Base-by-base conservation (phyloP, 2,888 invertebrate species). In the Aleiodes alternator region DNA sequence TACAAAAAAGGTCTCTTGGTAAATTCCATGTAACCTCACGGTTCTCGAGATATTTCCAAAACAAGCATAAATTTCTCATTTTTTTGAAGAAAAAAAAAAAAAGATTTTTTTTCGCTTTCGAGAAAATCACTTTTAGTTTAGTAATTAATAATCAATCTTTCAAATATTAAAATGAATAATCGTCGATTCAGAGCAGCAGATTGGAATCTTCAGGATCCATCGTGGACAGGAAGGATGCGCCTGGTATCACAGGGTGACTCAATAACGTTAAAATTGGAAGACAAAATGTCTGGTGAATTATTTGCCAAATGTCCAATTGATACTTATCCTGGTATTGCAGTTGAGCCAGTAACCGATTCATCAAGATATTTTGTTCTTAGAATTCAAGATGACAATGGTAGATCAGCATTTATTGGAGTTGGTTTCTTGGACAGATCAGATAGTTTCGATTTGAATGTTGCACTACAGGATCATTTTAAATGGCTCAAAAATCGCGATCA, bases 381-480 rank as follows among this genome's bases (percentile, higher is more conserved):
- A 86, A 96, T 99, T 86, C 96, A 97, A 91, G 98, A 98, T 91
- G 98, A 97, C 87, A 96, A 95, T 91, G 98, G 97, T 94, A 92
- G 96, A 80, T 93, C 93, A 83, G 99, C 99, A 16, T 99, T 97
- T 87, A 96, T 99, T 87, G 99, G 99, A 1, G 92, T 99, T 72
- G 99, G 99, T 11, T 99, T 99, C 91, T 95, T 97, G 1, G 99
- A 99, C 90, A 92, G 99, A 82, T 97, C 98, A 29, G 99, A 99
- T 90, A 98, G 99, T 66, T 99, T 99, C 91, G 99, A 99, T 91
- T 92, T 99, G 78, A 99, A 99, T 91, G 99, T 99, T 38, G 96
- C 99, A 53, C 91, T 99, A 71, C 99, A 99, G 91, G 98, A 98
- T 90, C 98, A 98, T 89, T 99, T 99, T 88, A 99, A 99, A 91